These are phyloP conservation scores for Nomada lathburiana DNA, from an alignment of 2,888 invertebrate genomes.

Conservation along the genomic window DNA sequence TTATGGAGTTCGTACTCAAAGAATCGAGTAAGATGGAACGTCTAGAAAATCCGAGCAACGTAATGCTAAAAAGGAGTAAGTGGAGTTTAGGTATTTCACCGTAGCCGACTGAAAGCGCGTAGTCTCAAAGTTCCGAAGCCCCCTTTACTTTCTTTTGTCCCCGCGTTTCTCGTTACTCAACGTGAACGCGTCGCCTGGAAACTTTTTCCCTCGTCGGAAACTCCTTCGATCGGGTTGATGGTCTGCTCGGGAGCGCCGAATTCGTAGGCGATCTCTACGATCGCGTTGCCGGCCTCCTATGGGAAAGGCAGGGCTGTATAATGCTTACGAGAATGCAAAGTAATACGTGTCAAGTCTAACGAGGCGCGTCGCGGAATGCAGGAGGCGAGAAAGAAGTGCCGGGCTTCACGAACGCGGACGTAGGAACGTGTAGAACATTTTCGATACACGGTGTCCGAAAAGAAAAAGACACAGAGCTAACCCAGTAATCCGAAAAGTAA, in stretches of 20 bases:
- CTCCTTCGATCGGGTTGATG: slow-evolving; percentile 26
- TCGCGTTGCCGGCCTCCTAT: slow-evolving; percentile 26
- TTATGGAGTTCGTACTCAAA: not conserved
- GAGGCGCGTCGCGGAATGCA: slow-evolving; percentile 80
- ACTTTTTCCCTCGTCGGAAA: slow-evolving; percentile 44
- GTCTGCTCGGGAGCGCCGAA: slow-evolving; percentile 17
- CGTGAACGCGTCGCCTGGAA: slow-evolving; percentile 1
- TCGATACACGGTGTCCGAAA: slow-evolving; percentile 6
- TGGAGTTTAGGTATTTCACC: not conserved
- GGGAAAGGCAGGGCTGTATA: slow-evolving; percentile 63
- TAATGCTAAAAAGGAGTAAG: not conserved
- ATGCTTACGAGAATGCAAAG: slow-evolving; percentile 77
- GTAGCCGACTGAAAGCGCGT: not conserved
- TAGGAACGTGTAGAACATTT: slow-evolving; percentile 14
- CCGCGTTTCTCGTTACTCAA: not conserved
- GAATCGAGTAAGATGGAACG: not conserved
- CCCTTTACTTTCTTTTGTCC: not conserved
- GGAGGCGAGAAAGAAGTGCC: slow-evolving; percentile 58
- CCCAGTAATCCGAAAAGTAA: no score
- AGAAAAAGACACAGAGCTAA: not conserved
- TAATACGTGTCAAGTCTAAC: slow-evolving; percentile 82
- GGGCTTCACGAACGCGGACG: slow-evolving; percentile 29
- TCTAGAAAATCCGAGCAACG: not conserved
- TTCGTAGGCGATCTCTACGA: slow-evolving; percentile 46
- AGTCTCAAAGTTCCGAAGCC: not conserved